phyloP scores from a whole-genome alignment of 2,797 vertebrate species.

The Myioborus melanocephalus region DNA sequence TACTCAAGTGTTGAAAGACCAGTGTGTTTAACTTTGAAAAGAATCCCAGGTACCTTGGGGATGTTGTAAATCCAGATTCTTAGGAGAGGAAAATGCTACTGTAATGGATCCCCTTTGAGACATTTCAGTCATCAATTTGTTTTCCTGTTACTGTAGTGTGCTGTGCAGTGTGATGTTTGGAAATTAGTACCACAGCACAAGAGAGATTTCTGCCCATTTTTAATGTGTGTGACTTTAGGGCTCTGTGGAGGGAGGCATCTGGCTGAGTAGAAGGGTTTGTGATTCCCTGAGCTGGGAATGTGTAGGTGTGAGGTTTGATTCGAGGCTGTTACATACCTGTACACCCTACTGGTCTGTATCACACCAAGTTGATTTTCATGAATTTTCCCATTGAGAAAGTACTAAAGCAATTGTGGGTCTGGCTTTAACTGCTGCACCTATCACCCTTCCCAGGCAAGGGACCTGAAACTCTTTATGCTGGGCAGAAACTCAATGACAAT shows the following conservation, averaged over 20 bases:
- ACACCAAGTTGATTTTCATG: slow-evolving; percentile 72
- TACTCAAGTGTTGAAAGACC: background rate
- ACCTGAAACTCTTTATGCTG: slow-evolving; percentile 97
- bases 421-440: slow-evolving; percentile 56
- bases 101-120: background rate
- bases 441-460: slow-evolving; percentile 89
- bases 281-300: background rate
- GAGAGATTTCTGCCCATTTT: background rate
- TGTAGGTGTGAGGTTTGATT: background rate
- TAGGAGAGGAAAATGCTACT: background rate
- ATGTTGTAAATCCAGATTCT: background rate
- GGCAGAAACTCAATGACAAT: slow-evolving; percentile 99
- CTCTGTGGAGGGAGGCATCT: background rate
- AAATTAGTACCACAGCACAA: background rate
- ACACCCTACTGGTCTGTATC: background rate
- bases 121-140: background rate
- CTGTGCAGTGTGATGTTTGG: background rate
- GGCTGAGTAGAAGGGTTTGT: background rate
- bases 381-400: background rate
- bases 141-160: background rate
- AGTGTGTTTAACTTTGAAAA: background rate
- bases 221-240: background rate
- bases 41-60: background rate
- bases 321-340: background rate
- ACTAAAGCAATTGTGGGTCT: background rate